These are phyloP conservation scores for Slavum lentiscoides DNA, from an alignment of 2,888 invertebrate genomes.

Conservation along the genomic window DNA sequence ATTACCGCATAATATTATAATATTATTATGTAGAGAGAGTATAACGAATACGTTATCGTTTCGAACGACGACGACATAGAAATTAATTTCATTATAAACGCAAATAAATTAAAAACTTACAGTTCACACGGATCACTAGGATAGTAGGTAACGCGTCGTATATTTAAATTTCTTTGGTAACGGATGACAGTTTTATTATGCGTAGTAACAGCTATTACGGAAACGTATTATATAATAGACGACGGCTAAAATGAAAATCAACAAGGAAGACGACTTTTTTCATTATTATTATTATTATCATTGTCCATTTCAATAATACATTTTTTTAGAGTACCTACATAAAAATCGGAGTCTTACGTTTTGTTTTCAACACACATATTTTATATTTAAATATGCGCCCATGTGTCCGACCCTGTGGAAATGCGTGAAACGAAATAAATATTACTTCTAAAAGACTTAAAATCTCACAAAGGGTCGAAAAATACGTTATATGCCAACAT, in stretches of 20 bases:
- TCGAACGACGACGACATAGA: not conserved
- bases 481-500: too few relatives aligned
- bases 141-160: not conserved
- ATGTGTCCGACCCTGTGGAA: too few relatives aligned
- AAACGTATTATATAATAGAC: not conserved
- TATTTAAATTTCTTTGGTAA: conserved; percentile 5
- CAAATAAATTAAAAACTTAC: conserved; percentile 12
- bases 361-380: too few relatives aligned
- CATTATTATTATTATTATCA: not conserved
- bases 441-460: too few relatives aligned
- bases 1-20: not conserved
- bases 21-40: too few relatives aligned
- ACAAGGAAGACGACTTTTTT: not conserved
- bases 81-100: conserved; percentile 21
- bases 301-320: too few relatives aligned
- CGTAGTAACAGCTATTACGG: not conserved
- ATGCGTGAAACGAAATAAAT: too few relatives aligned
- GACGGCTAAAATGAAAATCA: not conserved
- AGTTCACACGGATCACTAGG: conserved; percentile 25
- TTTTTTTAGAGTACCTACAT: too few relatives aligned
- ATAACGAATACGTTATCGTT: not conserved
- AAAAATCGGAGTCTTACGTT: too few relatives aligned
- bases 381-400: too few relatives aligned
- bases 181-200: conserved; percentile 11
- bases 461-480: too few relatives aligned